phyloP scores from a whole-genome alignment of 2,113 vertebrate species.

The Alces alces region DNA sequence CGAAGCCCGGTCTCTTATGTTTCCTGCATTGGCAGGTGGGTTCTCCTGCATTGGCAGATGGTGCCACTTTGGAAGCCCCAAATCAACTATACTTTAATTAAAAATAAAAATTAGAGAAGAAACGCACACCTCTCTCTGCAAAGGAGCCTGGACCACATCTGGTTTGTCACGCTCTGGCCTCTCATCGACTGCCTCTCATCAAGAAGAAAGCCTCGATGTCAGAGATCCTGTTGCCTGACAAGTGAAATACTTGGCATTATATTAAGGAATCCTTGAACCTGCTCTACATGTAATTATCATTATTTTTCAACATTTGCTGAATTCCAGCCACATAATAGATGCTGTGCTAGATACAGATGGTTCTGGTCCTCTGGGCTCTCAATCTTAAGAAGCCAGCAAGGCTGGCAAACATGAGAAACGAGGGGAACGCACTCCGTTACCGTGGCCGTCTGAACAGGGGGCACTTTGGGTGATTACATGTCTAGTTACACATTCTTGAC shows the following conservation, averaged over 20 bases:
- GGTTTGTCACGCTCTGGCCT: neutral
- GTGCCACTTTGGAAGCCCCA: neutral
- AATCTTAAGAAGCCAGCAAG: neutral
- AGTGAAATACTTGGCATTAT: neutral
- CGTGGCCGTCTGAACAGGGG: constrained; percentile 13
- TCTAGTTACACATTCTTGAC: constrained; percentile 47
- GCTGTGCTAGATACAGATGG: neutral
- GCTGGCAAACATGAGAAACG: neutral
- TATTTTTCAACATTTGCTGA: constrained; percentile 23
- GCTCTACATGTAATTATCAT: neutral
- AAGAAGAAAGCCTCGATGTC: neutral
- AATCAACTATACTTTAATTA: neutral
- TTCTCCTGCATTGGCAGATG: neutral
- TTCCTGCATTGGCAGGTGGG: neutral
- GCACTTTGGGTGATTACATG: constrained; percentile 21
- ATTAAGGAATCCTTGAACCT: neutral
- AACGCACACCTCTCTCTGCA: neutral
- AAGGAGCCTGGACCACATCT: neutral
- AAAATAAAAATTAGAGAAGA: neutral
- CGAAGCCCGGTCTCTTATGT: neutral
- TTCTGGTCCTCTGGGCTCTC: neutral
- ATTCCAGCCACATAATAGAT: neutral
- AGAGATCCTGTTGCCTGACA: neutral
- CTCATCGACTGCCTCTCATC: neutral
- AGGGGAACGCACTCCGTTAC: constrained; percentile 7